Evolutionary conservation across 37 sponge, comb jelly and placozoan species (phyloP).

Genomic region (Ephydatia muelleri): DNA sequence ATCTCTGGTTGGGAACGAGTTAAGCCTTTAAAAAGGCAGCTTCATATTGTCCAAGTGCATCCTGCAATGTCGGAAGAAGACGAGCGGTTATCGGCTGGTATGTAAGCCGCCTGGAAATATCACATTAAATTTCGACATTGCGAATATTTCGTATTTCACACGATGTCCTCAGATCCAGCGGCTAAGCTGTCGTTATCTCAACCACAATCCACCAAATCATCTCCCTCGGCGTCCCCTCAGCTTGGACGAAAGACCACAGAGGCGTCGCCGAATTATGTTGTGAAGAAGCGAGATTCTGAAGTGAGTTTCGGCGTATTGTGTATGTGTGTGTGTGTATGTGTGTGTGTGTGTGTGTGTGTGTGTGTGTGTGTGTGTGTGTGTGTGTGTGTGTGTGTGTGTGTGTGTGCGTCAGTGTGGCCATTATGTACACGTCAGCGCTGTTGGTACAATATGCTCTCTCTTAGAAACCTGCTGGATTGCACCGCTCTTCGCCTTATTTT

Average conservation of each 20-base stretch:
- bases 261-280: not conserved
- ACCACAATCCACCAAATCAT: not conserved
- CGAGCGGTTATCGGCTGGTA: not conserved
- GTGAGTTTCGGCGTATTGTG: not conserved
- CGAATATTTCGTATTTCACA: not conserved
- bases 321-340: not conserved
- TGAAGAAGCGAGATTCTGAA: not conserved
- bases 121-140: no score
- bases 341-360: conserved; percentile 8
- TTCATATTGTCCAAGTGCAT: not conserved
- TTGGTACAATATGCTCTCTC: no score
- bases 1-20: not conserved
- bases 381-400: no score
- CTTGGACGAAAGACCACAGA: not conserved
- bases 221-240: not conserved
- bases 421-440: no score
- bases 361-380: conserved; percentile 4
- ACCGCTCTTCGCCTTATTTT: no score
- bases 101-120: not conserved
- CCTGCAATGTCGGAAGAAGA: not conserved
- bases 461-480: no score
- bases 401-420: no score
- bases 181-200: not conserved
- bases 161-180: not conserved
- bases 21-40: not conserved